Evolutionary conservation across 2,797 vertebrate species (phyloP), one percentile per base, ranked within the genome.

Genomic region (Pygocentrus nattereri): DNA sequence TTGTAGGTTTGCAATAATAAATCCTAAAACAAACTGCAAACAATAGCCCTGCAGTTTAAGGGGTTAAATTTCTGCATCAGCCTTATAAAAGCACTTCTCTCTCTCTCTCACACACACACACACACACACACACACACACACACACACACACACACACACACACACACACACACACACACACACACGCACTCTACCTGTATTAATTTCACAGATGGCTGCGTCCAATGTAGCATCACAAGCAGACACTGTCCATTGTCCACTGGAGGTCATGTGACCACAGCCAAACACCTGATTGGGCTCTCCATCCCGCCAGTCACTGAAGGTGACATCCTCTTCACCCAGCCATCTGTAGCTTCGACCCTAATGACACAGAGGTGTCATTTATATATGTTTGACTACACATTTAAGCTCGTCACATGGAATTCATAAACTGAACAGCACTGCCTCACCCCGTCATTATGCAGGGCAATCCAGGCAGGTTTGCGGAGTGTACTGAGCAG

Each of bases 391-490:
- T 18, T 76, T 13, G 31, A 30, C 12, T 70, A 69, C 82, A 38
- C 59, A 72, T 65, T 74, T 84, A 30, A 49, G 76, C 6, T 23
- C 38, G 59, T 54, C 64, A 34, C 23, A 34, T 49, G 58, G 5
- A 56, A 82, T 64, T 81, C 56, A 56, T 18, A 58, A 67, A 58
- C 11, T 16, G 13, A 50, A 75, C n/a, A 69, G 54, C 65, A 54
- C 44, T 2, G 0, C 27, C 47, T 94, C 86, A 98, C 98, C 93
- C 96, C 96, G 0, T 94, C 91, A 15, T 95, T 97, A 88, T 95
- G 93, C 86, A 99, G 94, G 0, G 93, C 95, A 0, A 98, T 95
- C 98, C 98, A 99, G 76, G 98, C 95, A 0, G 97, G 94, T 2
- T 86, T 91, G 10, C 0, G 95, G 85, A 97, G 91, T 68, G 91